Base-by-base conservation (phyloP, 2,113 vertebrate species). In the Ptilonorhynchus violaceus region DNA sequence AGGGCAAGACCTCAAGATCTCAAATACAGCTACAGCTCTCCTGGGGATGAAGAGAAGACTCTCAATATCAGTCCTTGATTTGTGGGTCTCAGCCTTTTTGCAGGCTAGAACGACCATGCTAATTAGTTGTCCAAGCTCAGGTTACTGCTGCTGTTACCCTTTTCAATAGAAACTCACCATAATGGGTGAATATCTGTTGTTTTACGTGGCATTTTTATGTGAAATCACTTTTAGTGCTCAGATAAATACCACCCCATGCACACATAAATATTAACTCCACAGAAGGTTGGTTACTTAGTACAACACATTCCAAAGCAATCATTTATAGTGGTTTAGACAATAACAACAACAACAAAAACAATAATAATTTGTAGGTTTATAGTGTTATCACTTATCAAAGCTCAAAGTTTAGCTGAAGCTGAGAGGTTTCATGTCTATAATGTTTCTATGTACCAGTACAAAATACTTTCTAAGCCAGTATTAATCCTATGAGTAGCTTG, bases 1-100 rank as follows among this genome's bases (percentile, higher is more conserved):
- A 97, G 59, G 44, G 64, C 93, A 47, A 47, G 85, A 92, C 85
- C 92, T 83, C 67, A 41, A 70, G 66, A 95, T 66, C 76, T 96
- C 79, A 88, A 81, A 88, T 76, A 37, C 63, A 79, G 62, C 88
- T 76, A 84, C 68, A 66, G 83, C 66, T 73, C 90, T 96, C 89
- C 52, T 94, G 93, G 89, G 95, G 50, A 92, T 22, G 3, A 69
- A 89, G 33, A 88, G 82, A 84, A 69, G 47, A 59, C 55, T 93
- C 50, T 62, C 33, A 76, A 7, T 56, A 95, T 93, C 81, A 89
- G 22, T 84, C 63, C 74, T 86, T 97, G 93, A 86, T 93, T 92
- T 93, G 63, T 78, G 93, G 85, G 72, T 56, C 92, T 88, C 68
- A 69, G 86, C 77, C 73, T 84, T 35, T 93, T 93, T 86, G 39